A percentile compares a stretch with the other conserved stretches of the same genome.
phyloP scores from a whole-genome alignment of 1,140 invertebrate species.

The Aphis craccivora region DNA sequence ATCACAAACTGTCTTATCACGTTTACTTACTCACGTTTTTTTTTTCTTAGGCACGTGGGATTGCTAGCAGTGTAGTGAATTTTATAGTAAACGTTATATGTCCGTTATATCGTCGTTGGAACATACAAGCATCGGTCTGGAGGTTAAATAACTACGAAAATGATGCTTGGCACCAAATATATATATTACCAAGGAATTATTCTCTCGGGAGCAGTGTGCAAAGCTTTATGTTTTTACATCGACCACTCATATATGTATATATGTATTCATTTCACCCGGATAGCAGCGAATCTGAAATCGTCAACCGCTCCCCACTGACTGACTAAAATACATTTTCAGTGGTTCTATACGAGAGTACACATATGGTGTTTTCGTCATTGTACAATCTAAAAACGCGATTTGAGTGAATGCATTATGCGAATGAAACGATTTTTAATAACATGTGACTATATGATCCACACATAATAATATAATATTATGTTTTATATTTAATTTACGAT shows the following conservation, averaged over 20 bases:
- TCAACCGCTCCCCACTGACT: neutral
- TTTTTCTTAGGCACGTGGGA: neutral
- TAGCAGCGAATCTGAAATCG: neutral
- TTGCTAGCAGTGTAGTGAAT: neutral
- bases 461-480: neutral
- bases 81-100: neutral
- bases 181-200: conserved; percentile 10
- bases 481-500: neutral
- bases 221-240: conserved; percentile 11
- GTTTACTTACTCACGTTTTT: neutral
- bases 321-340: neutral
- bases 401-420: neutral
- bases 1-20: neutral
- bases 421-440: neutral
- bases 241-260: neutral
- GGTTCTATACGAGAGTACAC: neutral
- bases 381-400: neutral
- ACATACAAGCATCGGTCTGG: neutral
- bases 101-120: neutral
- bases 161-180: neutral
- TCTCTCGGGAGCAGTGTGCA: neutral
- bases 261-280: neutral
- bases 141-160: neutral
- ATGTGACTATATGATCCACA: neutral
- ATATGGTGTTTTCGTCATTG: neutral